These are phyloP conservation scores for Harmothoe impar DNA, from an alignment of 2,888 invertebrate species.

Conservation along the genomic window DNA sequence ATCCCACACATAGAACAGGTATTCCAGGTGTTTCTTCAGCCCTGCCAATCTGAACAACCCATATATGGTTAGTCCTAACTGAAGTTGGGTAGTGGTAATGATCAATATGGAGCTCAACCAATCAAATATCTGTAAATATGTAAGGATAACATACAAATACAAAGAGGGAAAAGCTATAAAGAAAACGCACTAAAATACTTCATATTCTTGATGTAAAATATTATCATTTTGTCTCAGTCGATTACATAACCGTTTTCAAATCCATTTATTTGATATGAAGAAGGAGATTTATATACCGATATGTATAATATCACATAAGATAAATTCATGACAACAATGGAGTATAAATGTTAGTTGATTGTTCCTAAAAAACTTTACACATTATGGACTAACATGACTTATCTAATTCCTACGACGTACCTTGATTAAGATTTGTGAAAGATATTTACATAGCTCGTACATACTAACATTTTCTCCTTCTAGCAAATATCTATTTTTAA, in stretches of 20 bases:
- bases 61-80: not conserved
- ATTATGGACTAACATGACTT: not conserved
- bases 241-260: no score
- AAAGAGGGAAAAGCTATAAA: not conserved
- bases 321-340: no score
- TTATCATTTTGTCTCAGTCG: not conserved
- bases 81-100: no score
- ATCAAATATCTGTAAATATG: not conserved
- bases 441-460: not conserved
- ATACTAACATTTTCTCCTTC: not conserved
- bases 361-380: no score
- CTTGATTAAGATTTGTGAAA: not conserved
- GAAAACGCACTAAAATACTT: not conserved
- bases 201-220: not conserved
- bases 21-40: slow-evolving; percentile 82
- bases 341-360: no score
- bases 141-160: not conserved
- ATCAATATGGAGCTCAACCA: no score
- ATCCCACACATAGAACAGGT: slow-evolving; percentile 83
- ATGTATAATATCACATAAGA: no score
- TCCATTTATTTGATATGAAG: no score
- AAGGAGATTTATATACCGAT: no score
- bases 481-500: not conserved
- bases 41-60: slow-evolving; percentile 54
- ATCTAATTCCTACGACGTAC: not conserved